Conservation (phyloP, 2,113 vertebrate genomes). For the Anseranas semipalmata region DNA sequence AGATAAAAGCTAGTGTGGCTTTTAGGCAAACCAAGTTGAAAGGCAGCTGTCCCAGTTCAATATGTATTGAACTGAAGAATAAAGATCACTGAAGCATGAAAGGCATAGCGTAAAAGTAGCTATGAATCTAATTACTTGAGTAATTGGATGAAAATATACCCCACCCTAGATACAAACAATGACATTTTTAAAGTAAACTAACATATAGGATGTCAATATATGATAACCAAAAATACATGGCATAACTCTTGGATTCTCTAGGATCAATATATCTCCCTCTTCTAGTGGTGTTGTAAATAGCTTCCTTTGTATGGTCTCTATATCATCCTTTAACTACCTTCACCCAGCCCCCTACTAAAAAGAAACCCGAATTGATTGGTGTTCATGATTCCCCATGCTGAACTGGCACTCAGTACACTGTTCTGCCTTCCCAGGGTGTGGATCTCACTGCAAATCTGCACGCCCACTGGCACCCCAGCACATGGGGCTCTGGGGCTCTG, state of each 20-base stretch:
- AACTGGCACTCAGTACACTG: background rate
- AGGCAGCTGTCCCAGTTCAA: slow-evolving; percentile 42
- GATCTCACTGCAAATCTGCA: background rate
- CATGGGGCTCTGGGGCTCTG: background rate
- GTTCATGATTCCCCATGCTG: background rate
- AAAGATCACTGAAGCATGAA: slow-evolving; percentile 45
- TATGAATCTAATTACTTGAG: slow-evolving; percentile 45
- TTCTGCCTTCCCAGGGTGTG: background rate
- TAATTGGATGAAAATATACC: slow-evolving; percentile 18
- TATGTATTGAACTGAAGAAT: slow-evolving; percentile 45
- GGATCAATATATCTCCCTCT: background rate
- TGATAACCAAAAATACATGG: background rate
- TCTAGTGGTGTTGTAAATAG: background rate
- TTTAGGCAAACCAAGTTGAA: slow-evolving; percentile 10
- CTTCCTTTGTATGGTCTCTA: background rate
- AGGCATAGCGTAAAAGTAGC: background rate
- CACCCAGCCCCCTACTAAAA: background rate
- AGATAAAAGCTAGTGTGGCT: background rate
- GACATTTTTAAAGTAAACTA: background rate
- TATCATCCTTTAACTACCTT: background rate
- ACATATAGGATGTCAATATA: background rate
- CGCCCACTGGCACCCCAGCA: rapidly evolving
- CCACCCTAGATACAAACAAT: background rate
- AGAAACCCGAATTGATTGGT: background rate
- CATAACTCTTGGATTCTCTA: background rate